Base-by-base conservation (phyloP, 1,140 invertebrate species). In the Wasmannia auropunctata region DNA sequence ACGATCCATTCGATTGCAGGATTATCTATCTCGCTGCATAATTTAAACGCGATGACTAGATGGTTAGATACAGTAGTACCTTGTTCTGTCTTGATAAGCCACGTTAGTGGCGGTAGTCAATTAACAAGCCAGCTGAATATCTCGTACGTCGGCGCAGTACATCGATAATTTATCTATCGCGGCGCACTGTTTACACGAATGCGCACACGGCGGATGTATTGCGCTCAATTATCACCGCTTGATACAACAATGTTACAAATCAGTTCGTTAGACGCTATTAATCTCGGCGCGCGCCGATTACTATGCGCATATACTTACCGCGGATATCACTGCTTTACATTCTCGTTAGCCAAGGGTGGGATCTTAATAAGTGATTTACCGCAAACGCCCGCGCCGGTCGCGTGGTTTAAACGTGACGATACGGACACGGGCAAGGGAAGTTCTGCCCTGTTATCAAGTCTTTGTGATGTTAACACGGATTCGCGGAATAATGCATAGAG, bases 161-260 rank as follows among this genome's bases (percentile, higher is more conserved):
- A 58, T 72, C 79, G 51, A 83, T 83, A 83, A 83, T 83, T 83
- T 83, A 83, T 83, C 79, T 83, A 83, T 83, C 51, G 67, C 19
- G 40, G 65, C 11, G 79, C 54, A 72, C 79, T 72, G 79, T 83
- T 72, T 72, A 72, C 79, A 72, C 28, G 79, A 72, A 58, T 72
- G 67, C 51, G 67, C 67, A 51, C 31, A n/a, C 34, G 46, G 46
- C 77, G 65, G 63, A 72, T 70, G 76, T 40, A 72, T 72, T 43
- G 76, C 79, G 67, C 67, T 83, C 79, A 83, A 83, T 83, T 83
- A 83, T 83, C 65, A 43, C n/a, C 54, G 67, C 67, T 83, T 83
- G 65, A 83, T 74, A 83, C 79, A 72, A 83, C 79, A 83, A 83
- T 83, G 79, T 83, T 77, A 85, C 72, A 76, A 85, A 85, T 85